Percentiles rank a stretch among this genome's conserved stretches.
Evolutionary conservation across 2,888 invertebrate genomes (phyloP).

Genomic region (Rhynchonema sp.): DNA sequence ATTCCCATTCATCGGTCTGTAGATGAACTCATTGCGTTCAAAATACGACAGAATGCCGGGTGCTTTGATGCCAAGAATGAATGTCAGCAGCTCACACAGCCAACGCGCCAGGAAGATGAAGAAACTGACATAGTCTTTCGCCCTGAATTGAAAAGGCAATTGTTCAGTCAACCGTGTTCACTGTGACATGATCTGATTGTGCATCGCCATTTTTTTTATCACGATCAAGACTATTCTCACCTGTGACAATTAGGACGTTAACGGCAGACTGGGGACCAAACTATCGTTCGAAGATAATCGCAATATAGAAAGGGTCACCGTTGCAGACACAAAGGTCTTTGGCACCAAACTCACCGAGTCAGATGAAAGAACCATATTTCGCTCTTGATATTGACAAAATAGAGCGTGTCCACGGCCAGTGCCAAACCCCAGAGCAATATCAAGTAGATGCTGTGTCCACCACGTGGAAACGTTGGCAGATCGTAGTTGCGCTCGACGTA

Average conservation of each 20-base stretch:
- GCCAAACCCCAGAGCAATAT: constrained; percentile 8
- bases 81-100: constrained; percentile 2
- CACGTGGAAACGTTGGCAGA: constrained; percentile 7
- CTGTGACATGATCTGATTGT: too few species aligned
- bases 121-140: background rate
- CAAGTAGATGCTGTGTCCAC: constrained; percentile 7
- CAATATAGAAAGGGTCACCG: too few species aligned
- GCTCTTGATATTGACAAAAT: constrained; percentile 5
- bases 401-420: constrained; percentile 5
- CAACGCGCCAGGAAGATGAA: constrained; percentile 1
- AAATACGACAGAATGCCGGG: constrained; percentile 7
- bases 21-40: constrained; percentile 6
- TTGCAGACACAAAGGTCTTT: too few species aligned
- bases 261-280: too few species aligned
- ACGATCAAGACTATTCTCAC: too few species aligned
- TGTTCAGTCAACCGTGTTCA: too few species aligned
- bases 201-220: too few species aligned
- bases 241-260: too few species aligned
- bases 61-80: constrained; percentile 8
- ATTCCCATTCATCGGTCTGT: background rate
- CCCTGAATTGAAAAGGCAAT: background rate
- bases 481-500: constrained; percentile 8
- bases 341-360: too few species aligned
- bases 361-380: constrained; percentile 4
- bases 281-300: too few species aligned